These are phyloP conservation scores for Pogonocichla stellata DNA, from an alignment of 2,113 vertebrate species.

Conservation along the genomic window DNA sequence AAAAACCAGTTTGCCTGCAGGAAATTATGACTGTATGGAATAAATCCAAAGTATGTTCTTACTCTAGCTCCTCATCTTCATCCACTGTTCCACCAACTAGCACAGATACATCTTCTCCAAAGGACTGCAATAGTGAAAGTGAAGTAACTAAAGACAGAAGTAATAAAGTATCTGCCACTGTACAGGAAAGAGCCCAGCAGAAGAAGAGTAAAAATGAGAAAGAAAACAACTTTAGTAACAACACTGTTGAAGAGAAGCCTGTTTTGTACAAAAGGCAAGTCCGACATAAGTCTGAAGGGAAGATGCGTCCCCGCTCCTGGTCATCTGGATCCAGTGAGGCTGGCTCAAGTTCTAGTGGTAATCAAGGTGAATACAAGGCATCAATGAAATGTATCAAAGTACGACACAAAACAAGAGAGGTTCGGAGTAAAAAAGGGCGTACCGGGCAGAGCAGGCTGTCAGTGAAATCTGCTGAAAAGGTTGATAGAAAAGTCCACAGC, in stretches of 20 bases:
- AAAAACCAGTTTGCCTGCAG: constrained; percentile 97
- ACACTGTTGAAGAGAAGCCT: constrained; percentile 74
- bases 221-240: constrained; percentile 81
- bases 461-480: constrained; percentile 81
- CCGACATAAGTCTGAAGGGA: constrained; percentile 86
- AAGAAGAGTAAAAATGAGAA: constrained; percentile 86
- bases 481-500: constrained; percentile 74
- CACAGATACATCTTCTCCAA: constrained; percentile 95
- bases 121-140: constrained; percentile 92
- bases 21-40: constrained; percentile 99
- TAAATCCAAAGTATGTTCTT: constrained; percentile 89
- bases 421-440: constrained; percentile 84
- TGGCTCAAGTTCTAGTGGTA: constrained; percentile 93
- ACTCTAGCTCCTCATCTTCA: constrained; percentile 91
- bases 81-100: constrained; percentile 94
- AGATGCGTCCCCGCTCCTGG: constrained; percentile 91
- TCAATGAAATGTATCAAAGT: constrained; percentile 83
- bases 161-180: constrained; percentile 59
- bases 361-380: constrained; percentile 83
- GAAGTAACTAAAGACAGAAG: constrained; percentile 82
- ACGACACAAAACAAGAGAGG: constrained; percentile 90
- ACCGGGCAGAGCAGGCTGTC: constrained; percentile 84
- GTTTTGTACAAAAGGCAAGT: constrained; percentile 81
- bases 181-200: constrained; percentile 76
- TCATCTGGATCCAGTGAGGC: constrained; percentile 97